Percentiles rank a stretch among this genome's conserved stretches.
Evolutionary conservation across 2,888 invertebrate species (phyloP).

Genomic region (Sinohyriopsis cumingii): DNA sequence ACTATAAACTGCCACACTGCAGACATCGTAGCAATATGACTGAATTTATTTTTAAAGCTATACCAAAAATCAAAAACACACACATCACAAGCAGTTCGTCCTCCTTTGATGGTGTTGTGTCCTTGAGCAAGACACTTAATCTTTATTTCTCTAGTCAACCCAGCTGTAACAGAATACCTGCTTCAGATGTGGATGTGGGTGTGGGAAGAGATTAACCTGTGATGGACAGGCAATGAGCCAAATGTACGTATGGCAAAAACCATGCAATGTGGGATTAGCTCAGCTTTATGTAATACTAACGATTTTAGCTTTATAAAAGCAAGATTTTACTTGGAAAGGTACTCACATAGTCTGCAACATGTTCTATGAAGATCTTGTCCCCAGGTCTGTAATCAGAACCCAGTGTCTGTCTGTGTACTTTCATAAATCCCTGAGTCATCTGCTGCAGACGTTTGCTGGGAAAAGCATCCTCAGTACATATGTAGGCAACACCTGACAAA

Average conservation of each 20-base stretch:
- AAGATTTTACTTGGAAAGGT: neutral
- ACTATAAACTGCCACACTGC: no score
- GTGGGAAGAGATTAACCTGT: neutral
- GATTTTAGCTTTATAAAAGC: neutral
- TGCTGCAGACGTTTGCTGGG: slow-evolving; percentile 81
- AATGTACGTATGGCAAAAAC: no score
- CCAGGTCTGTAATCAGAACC: slow-evolving; percentile 45
- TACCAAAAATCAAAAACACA: no score
- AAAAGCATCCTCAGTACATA: slow-evolving; percentile 85
- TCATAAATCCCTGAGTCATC: slow-evolving; percentile 58
- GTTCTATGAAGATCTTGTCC: slow-evolving; percentile 80
- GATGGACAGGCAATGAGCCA: no score
- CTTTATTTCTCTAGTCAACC: no score
- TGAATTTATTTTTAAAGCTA: no score
- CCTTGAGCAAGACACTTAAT: no score
- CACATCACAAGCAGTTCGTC: no score
- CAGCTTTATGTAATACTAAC: neutral
- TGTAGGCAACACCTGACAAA: slow-evolving; percentile 78
- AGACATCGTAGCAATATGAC: no score
- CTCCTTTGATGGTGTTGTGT: no score
- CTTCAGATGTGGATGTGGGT: neutral
- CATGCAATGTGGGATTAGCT: neutral
- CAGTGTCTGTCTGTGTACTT: slow-evolving; percentile 26
- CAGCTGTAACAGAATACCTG: no score
- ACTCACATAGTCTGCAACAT: slow-evolving; percentile 77